Evolutionary conservation across 1,140 invertebrate species (phyloP), one percentile per base, ranked within the genome.

Genomic region (Plodia interpunctella): DNA sequence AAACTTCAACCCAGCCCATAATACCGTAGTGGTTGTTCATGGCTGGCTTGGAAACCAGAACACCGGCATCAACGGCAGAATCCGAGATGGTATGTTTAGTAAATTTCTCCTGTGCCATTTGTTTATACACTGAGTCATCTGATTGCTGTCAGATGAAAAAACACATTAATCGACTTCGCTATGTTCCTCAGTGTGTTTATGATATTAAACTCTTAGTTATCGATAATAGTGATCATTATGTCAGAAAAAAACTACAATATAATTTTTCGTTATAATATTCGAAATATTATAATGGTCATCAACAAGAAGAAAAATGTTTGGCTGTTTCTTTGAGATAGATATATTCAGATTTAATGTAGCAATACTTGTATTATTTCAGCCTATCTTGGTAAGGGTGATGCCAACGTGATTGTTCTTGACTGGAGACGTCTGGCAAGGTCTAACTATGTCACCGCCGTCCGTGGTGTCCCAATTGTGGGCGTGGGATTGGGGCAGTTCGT

Each of bases 401-500:
- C 66, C 0, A 80, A 81, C 44, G 65, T 83, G 0, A 80, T 81
- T 44, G 57, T 74, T 0, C 0, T 81, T 55, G 76, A 79, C 49
- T 81, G 80, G 80, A 68, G 71, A 18, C 60, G 69, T 32, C 59
- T 81, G 13, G 80, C 82, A 10, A 5, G 60, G 0, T 62, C 62
- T 0, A 52, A 63, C 35, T 83, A 86, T 51, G 38, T 53, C 0
- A 82, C 77, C 1, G 79, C 80, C 0, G 77, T 35, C 0, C 13
- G 20, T 8, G 73, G 71, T 1, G 75, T 80, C 0, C 78, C 75
- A 13, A 62, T 20, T 67, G 65, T 80, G 13, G 84, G 72, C 2
- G 68, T 72, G 0, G 68, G 70, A n/a, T 52, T 84, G 4, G 79
- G 73, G 17, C 78, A 79, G 65, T 84, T 82, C 51, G 72, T 92